These are phyloP conservation scores for Ctenoplectra terminalis DNA, from an alignment of 1,140 invertebrate species.

Conservation along the genomic window DNA sequence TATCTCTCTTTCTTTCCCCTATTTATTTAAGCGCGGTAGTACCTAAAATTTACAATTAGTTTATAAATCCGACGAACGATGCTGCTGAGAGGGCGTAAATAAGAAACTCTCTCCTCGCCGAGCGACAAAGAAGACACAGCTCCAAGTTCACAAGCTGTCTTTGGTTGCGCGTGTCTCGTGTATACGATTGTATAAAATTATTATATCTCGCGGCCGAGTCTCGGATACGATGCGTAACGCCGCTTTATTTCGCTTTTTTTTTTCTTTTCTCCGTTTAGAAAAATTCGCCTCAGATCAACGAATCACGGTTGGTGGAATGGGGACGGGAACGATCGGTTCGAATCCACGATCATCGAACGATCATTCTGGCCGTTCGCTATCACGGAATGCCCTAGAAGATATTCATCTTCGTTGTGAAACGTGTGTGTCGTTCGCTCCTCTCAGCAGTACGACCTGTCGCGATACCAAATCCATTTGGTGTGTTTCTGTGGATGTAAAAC, in stretches of 20 bases:
- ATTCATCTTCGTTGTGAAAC: slow-evolving; percentile 58
- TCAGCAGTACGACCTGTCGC: slow-evolving; percentile 57
- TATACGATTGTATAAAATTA: slow-evolving; percentile 60
- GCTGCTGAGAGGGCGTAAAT: slow-evolving; percentile 60
- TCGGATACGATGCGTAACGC: slow-evolving; percentile 17
- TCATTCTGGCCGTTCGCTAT: slow-evolving; percentile 12
- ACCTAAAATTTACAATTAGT: slow-evolving; percentile 76
- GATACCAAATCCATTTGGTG: slow-evolving; percentile 65
- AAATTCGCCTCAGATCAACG: slow-evolving; percentile 12
- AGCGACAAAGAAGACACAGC: not conserved
- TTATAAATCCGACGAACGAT: slow-evolving; percentile 59
- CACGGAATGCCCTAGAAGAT: slow-evolving; percentile 67
- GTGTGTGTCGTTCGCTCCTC: slow-evolving; percentile 41
- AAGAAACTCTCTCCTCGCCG: not conserved
- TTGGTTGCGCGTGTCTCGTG: not conserved
- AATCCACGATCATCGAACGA: not conserved
- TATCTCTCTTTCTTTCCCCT: slow-evolving; percentile 59
- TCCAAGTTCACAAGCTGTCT: not conserved
- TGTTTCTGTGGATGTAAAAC: slow-evolving; percentile 78
- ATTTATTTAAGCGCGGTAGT: slow-evolving; percentile 74
- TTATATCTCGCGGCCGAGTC: slow-evolving; percentile 16
- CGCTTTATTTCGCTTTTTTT: too few species aligned
- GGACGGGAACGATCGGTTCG: not conserved
- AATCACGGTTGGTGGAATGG: not conserved
- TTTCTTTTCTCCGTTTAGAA: not conserved